Conservation (phyloP, 2,797 vertebrate species). For the Helostoma temminkii region DNA sequence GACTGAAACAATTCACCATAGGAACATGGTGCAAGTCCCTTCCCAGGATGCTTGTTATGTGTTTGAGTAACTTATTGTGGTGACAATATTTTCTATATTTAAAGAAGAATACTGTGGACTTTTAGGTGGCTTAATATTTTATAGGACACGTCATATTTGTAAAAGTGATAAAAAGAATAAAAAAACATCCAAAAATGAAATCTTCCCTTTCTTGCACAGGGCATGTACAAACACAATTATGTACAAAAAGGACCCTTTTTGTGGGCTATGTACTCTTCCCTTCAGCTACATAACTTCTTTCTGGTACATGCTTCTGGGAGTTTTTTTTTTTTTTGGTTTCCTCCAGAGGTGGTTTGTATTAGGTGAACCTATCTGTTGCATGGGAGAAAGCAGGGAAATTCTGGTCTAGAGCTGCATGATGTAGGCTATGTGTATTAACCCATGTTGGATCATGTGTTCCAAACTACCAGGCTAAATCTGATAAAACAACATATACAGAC, state of each 20-base stretch:
- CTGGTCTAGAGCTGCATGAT: conserved; percentile 98
- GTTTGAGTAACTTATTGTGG: conserved; percentile 88
- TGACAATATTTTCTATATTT: conserved; percentile 87
- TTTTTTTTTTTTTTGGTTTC: conserved; percentile 88
- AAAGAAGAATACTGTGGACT: conserved; percentile 85
- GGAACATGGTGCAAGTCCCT: conserved; percentile 71
- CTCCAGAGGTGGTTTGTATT: conserved; percentile 84
- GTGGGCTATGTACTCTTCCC: conserved; percentile 87
- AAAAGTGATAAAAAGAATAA: conserved; percentile 81
- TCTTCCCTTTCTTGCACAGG: conserved; percentile 89
- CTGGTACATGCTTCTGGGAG: conserved; percentile 88
- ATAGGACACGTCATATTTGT: conserved; percentile 94
- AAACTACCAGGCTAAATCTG: conserved; percentile 87
- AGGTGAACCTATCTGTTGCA: conserved; percentile 97
- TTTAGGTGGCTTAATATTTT: conserved; percentile 92
- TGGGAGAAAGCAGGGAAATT: conserved; percentile 95
- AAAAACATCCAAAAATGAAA: conserved; percentile 64
- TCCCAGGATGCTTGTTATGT: conserved; percentile 83
- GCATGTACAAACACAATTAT: conserved; percentile 89
- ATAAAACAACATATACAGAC: conserved; percentile 87
- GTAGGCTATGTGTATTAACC: conserved; percentile 97
- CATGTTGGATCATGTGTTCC: conserved; percentile 95
- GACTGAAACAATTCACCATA: conserved; percentile 73
- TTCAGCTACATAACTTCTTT: conserved; percentile 86
- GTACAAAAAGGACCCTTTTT: conserved; percentile 90